Evolutionary conservation across 1,140 invertebrate species (phyloP).

Genomic region (Liolophura sinensis): DNA sequence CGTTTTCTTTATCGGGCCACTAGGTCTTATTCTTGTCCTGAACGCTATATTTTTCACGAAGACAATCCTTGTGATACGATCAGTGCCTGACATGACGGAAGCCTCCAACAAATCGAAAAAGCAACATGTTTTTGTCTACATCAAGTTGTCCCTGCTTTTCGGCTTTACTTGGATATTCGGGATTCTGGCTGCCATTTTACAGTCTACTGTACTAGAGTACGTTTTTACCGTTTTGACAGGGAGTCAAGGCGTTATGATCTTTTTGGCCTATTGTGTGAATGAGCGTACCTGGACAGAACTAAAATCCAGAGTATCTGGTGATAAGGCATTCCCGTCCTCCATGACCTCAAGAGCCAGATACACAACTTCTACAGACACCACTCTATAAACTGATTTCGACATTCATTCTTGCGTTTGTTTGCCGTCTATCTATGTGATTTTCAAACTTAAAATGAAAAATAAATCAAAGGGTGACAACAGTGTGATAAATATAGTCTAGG

Average conservation of each 20-base stretch:
- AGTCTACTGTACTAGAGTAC: slow-evolving; percentile 59
- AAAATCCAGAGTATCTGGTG: no score
- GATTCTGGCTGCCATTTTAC: slow-evolving; percentile 60
- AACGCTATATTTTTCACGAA: slow-evolving; percentile 22
- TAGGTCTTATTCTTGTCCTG: slow-evolving; percentile 10
- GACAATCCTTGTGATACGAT: slow-evolving; percentile 10
- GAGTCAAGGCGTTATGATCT: slow-evolving; percentile 66
- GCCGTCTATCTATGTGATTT: no score
- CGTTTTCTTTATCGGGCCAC: slow-evolving; percentile 15
- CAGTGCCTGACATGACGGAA: neutral
- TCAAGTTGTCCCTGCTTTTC: slow-evolving; percentile 50
- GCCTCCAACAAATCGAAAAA: slow-evolving; percentile 3
- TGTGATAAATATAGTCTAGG: no score
- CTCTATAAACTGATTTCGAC: no score
- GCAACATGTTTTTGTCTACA: slow-evolving; percentile 19
- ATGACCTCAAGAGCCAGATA: no score
- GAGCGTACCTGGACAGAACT: no score
- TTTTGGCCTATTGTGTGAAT: slow-evolving; percentile 55
- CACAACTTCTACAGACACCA: no score
- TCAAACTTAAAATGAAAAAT: no score
- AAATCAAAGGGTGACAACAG: no score
- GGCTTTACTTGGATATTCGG: slow-evolving; percentile 65
- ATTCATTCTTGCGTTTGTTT: no score
- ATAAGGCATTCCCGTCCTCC: no score
- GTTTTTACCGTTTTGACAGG: slow-evolving; percentile 64